These are phyloP conservation scores for Oceanodroma leucorhoa DNA, from an alignment of 2,797 vertebrate species.

Conservation along the genomic window DNA sequence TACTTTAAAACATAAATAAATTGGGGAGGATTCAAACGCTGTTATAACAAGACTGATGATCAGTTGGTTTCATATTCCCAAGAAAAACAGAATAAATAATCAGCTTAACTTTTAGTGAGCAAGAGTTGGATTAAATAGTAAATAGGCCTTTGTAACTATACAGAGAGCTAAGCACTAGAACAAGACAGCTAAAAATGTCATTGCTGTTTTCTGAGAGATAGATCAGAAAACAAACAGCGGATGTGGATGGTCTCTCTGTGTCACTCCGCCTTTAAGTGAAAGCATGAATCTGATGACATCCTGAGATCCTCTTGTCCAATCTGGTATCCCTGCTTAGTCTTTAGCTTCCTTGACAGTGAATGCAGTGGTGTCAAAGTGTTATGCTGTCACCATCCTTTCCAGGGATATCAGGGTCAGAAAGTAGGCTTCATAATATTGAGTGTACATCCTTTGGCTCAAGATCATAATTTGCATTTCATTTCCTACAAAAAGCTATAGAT, in stretches of 20 bases:
- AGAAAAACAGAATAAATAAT: background rate
- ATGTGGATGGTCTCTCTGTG: accelerated
- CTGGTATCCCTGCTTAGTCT: background rate
- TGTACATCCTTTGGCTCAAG: background rate
- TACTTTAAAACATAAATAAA: background rate
- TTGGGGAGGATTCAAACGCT: background rate
- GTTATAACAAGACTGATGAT: background rate
- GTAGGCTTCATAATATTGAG: background rate
- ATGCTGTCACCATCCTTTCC: background rate
- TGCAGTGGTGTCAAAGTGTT: background rate
- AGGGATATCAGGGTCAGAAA: background rate
- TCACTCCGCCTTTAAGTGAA: background rate
- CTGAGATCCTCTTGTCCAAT: background rate
- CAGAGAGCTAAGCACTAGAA: background rate
- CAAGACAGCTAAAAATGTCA: background rate
- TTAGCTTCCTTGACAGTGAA: background rate
- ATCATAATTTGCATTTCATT: background rate
- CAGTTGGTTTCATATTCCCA: background rate
- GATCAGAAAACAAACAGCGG: background rate
- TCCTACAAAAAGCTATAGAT: background rate
- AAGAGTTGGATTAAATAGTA: background rate
- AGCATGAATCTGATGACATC: background rate
- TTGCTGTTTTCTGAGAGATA: background rate
- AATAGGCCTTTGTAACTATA: background rate
- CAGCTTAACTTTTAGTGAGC: background rate